Base-by-base conservation (phyloP, 2,888 invertebrate genomes). In the Campopleginae sp. region DNA sequence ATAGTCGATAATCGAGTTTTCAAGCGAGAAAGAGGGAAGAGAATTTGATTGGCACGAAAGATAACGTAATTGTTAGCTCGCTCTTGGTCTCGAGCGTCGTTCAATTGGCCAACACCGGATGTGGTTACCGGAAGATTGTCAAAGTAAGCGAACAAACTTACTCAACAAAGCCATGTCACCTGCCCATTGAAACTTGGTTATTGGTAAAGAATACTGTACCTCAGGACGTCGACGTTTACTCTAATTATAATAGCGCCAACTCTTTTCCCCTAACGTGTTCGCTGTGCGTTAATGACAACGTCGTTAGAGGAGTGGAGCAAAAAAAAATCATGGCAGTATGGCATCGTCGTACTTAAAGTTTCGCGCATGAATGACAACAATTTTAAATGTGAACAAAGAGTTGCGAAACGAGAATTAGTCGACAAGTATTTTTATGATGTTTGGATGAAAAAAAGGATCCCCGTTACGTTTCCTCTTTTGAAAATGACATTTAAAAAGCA, bases 1-100 rank as follows among this genome's bases (percentile, higher is more conserved):
- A 86, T 82, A 80, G 80, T 66, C 88, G 87, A 87, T 88, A 88
- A 89, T 88, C 82, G 86, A 89, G 88, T 88, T 87, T 83, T 61
- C 76, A 84, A 79, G 74, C 82, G 70, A 46, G 72, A 17, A 70
- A 74, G 66, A 66, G 66, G 65, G 61, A 61, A 42, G 61, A 31
- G 46, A 33, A 58, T 72, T 75, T 42, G 63, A 77, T 54, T 33
- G 66, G 75, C 27, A 70, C 80, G 58, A 75, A 63, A 71, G 83
- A 80, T 87, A 84, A 84, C 77, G 85, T 86, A 88, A 89, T 89
- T 88, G 88, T 88, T 89, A 58, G 63, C 63, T 63, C 46, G 65
- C 68, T 75, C 79, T 76, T 23, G 54, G 27, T 63, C 78, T 78
- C 54, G 65, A 44, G 82, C 51, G 51, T 82, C 58, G 78, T 31